Percentiles rank a stretch among this genome's conserved stretches.
phyloP scores from a whole-genome alignment of 1,140 invertebrate genomes.

The Metopolophium dirhodum region DNA sequence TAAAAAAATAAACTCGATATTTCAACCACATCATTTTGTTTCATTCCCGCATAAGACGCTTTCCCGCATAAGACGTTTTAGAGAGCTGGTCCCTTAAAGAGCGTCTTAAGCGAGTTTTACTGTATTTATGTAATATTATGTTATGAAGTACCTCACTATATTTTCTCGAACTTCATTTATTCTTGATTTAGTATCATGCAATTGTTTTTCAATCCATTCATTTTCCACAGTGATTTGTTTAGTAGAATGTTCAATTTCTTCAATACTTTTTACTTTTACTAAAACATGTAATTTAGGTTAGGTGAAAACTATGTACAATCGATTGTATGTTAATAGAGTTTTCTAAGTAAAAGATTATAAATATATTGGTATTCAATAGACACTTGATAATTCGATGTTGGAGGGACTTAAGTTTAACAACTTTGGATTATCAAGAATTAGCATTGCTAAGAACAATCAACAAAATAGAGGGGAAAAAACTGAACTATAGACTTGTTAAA shows the following conservation, averaged over 20 bases:
- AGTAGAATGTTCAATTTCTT: background rate
- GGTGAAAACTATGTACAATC: background rate
- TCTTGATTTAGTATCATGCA: background rate
- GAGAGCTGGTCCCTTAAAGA: no score
- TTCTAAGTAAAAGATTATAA: background rate
- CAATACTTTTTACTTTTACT: constrained; percentile 29
- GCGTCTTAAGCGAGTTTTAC: no score
- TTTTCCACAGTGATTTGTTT: background rate
- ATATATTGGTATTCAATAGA: background rate
- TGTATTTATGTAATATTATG: background rate
- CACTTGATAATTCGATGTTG: no score
- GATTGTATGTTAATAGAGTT: background rate
- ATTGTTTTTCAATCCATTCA: background rate
- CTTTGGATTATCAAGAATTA: background rate
- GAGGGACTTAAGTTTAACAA: background rate
- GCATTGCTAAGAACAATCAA: no score
- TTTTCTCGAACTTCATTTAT: background rate
- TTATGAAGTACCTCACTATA: background rate
- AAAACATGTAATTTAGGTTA: background rate
- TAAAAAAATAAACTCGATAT: no score
- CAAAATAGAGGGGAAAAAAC: background rate
- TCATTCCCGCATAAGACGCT: no score
- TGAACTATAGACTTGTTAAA: background rate
- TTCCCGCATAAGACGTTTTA: no score
- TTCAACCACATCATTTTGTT: no score